A percentile compares a stretch with the other conserved stretches of the same genome.
Evolutionary conservation across 2,797 vertebrate genomes (phyloP).

Genomic region (Mareca strepera): DNA sequence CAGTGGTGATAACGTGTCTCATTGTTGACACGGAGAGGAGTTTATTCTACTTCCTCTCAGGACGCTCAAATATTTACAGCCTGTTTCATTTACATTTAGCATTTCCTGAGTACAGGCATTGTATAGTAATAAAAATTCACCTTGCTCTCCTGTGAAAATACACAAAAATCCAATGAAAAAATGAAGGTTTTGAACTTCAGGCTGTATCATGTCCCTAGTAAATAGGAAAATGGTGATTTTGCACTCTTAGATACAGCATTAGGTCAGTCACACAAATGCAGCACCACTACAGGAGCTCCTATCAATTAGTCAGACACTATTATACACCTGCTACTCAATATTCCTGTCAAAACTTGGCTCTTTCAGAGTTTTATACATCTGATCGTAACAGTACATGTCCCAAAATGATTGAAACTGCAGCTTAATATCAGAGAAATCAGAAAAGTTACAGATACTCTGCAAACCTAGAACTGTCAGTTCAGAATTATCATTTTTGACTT

Average conservation of each 20-base stretch:
- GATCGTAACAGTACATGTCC: background rate
- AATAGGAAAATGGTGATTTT: background rate
- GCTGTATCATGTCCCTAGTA: background rate
- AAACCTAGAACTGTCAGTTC: slow-evolving; percentile 42
- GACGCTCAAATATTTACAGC: background rate
- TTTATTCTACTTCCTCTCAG: background rate
- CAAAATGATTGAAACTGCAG: background rate
- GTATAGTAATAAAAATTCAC: background rate
- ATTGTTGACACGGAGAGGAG: background rate
- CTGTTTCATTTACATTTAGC: background rate
- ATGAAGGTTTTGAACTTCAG: background rate
- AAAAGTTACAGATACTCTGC: background rate
- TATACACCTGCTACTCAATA: background rate
- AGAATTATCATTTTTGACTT: slow-evolving; percentile 4
- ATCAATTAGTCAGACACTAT: background rate
- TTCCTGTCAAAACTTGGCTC: background rate
- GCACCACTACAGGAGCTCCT: background rate
- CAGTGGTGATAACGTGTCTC: background rate
- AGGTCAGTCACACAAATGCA: background rate
- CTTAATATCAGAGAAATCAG: background rate
- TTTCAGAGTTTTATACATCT: background rate
- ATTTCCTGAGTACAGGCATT: background rate
- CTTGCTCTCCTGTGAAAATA: background rate
- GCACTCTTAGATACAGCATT: background rate
- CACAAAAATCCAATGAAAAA: background rate